Percentiles rank a stretch among this genome's conserved stretches.
Conservation (phyloP, 2,797 vertebrate genomes). For the Glossophaga mutica region DNA sequence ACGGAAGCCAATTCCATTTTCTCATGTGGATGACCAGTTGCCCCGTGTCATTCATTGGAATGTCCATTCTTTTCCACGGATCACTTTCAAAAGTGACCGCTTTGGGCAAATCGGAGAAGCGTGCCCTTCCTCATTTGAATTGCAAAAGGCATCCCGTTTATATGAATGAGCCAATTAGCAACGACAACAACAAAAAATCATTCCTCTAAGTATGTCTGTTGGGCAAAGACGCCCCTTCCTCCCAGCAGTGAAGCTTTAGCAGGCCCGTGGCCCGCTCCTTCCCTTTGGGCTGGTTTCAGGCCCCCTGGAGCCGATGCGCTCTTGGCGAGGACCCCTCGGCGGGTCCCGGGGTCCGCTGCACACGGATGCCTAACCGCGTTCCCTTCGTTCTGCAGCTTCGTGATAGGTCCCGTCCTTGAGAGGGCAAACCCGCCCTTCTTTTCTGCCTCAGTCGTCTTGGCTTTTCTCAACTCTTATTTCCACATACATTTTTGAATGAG, state of each 20-base stretch:
- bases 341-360: not conserved
- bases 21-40: too few relatives aligned
- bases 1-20: not conserved
- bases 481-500: not conserved
- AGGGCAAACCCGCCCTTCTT: not conserved
- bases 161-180: not conserved
- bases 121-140: not conserved
- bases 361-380: fast-evolving
- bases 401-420: too few relatives aligned
- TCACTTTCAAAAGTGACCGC: not conserved
- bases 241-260: not conserved
- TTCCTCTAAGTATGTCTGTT: not conserved
- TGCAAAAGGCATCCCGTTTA: not conserved
- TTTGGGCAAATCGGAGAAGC: not conserved
- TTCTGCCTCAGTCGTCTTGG: not conserved
- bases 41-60: not conserved
- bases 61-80: not conserved
- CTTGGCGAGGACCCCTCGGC: not conserved
- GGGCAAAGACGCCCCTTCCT: not conserved
- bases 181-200: not conserved
- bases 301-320: not conserved
- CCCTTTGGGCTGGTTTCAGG: not conserved
- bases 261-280: not conserved
- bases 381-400: not conserved
- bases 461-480: not conserved